Evolutionary conservation across 2,888 invertebrate genomes (phyloP), one percentile per base, ranked within the genome.

Genomic region (Harpagoxenus sublaevis): DNA sequence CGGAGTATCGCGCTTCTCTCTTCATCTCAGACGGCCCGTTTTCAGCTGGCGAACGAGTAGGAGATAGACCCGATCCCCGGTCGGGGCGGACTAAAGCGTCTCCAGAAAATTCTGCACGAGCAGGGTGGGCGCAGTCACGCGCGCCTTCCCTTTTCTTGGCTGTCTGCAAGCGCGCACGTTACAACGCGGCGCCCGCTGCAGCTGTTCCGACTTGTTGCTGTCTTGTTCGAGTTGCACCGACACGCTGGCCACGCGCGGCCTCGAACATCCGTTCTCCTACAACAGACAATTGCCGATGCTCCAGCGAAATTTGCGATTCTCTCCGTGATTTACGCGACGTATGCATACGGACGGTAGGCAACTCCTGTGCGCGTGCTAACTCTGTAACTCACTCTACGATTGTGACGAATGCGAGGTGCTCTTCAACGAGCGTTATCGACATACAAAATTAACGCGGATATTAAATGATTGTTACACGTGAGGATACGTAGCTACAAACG

Each of bases 151-250:
- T 87, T 94, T 93, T 83, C 93, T 90, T 48, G 93, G 86, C 51
- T 92, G 92, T 57, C 93, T 92, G 90, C 94, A 94, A 84, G 91
- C 92, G 45, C 94, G 91, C 75, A 94, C 93, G 74, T 89, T 93
- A 87, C 94, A 94, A 45, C 94, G 93, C 8, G 94, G 94, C 45
- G 92, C 81, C 86, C 93, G 89, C 70, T 93, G 92, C 86, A 94
- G 89, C 91, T 94, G 94, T 83, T 94, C 94, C 55, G 94, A 94
- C 92, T 94, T 94, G 93, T 94, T 94, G 92, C 93, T 94, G 90
- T 94, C 94, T 88, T 94, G 94, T 82, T 94, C 94, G 66, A 94
- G 92, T 74, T 94, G 94, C 65, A 94, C 94, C 73, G 94, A 94
- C 75, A 94, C 94, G 77, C 94, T 94, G 60, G 94, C 94, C 82